Evolutionary conservation across 1,140 invertebrate species (phyloP), one percentile per base, ranked within the genome.

Genomic region (Cydia strobilella): DNA sequence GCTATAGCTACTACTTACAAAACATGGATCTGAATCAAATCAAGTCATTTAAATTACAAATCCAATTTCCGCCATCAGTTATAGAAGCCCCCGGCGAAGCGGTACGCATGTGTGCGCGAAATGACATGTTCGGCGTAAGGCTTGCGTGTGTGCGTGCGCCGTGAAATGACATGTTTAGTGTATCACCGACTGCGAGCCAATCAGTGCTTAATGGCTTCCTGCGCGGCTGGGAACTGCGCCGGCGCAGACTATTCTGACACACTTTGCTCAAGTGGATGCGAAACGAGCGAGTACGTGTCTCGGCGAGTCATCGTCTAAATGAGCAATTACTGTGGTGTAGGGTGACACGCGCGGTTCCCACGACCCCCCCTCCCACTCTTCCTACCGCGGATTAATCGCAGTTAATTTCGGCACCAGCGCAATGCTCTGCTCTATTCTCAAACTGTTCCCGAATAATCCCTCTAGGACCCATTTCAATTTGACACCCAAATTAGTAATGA

Each of bases 41-140:
- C 65, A 42, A 69, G n/a, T 69, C 27, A 69, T 69, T 69, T 69
- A 69, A 69, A 69, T 69, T 69, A 69, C 65, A 69, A 69, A 69
- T 69, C 31, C 65, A 31, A 69, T 69, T 69, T 69, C 65, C 65
- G 65, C 31, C 65, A 69, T 69, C 65, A 69, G 65, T 42, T 69
- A 69, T 69, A 69, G 65, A 39, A 69, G 65, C 65, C 65, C 27
- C 65, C 65, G 65, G 65, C 65, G 65, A 18, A 27, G 63, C 23
- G 25, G 9, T 15, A n/a, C 23, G 65, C 27, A 13, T 15, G 13
- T 35, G 65, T 69, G 65, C n/a, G 65, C n/a, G 27, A 31, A 31
- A 13, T 9, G 13, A n/a, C 63, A 25, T 12, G 23, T 13, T 31
- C 13, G 3, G 12, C 15, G 10, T 35, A 15, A 9, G 3, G 18